Percentiles rank a stretch among this genome's conserved stretches.
Evolutionary conservation across 2,888 invertebrate genomes (phyloP).

Genomic region (Pocota personata): DNA sequence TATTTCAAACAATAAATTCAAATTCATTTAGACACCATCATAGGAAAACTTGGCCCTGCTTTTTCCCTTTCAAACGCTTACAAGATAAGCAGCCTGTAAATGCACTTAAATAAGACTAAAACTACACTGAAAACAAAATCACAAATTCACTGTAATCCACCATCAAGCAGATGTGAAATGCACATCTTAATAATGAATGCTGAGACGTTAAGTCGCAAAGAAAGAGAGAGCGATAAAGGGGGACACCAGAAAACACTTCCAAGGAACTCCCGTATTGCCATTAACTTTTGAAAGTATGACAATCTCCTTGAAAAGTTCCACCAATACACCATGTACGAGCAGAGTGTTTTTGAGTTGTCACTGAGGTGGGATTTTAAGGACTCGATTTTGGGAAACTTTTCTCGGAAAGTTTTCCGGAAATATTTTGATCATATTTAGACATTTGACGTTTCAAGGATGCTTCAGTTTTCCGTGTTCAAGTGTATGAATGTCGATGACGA

Average conservation of each 20-base stretch:
- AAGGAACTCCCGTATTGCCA: not conserved
- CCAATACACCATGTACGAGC: slow-evolving; percentile 20
- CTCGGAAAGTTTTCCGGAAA: slow-evolving; percentile 51
- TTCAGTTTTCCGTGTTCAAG: slow-evolving; percentile 66
- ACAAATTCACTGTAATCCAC: slow-evolving; percentile 17
- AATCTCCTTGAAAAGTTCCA: slow-evolving; percentile 51
- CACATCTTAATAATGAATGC: slow-evolving; percentile 52
- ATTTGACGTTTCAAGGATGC: slow-evolving; percentile 69
- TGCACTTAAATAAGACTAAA: slow-evolving; percentile 26
- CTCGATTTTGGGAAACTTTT: slow-evolving; percentile 61
- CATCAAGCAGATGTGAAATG: slow-evolving; percentile 43
- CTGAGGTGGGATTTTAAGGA: slow-evolving; percentile 53
- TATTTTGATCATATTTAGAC: slow-evolving; percentile 71
- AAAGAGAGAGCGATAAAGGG: not conserved
- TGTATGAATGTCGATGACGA: slow-evolving; percentile 68
- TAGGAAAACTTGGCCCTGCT: too few relatives aligned
- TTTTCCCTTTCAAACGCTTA: not conserved
- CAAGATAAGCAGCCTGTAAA: not conserved
- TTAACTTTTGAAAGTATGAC: slow-evolving; percentile 50
- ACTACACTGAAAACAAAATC: slow-evolving; percentile 30
- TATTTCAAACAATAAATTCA: too few relatives aligned
- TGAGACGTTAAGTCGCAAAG: not conserved
- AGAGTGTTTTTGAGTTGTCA: slow-evolving; percentile 65
- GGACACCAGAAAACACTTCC: slow-evolving; percentile 10
- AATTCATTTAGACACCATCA: too few relatives aligned